Evolutionary conservation across 2,888 invertebrate genomes (phyloP).

Genomic region (Sarcophaga subvicina): DNA sequence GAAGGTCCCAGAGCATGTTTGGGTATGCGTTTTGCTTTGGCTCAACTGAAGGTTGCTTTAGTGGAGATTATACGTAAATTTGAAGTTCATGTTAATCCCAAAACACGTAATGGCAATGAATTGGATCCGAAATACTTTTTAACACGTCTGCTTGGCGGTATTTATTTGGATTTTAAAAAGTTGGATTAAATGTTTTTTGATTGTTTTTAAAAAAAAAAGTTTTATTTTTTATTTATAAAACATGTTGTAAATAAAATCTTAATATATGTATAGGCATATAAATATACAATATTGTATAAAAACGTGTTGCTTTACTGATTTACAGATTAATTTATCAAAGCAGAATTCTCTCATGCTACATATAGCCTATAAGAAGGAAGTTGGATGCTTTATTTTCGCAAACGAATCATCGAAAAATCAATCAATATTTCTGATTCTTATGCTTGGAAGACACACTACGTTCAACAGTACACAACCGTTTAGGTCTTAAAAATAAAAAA

Average conservation of each 20-base stretch:
- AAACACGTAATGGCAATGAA: slow-evolving; percentile 76
- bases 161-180: slow-evolving; percentile 76
- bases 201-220: not conserved
- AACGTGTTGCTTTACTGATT: too few species aligned
- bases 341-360: too few species aligned
- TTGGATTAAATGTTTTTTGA: not conserved
- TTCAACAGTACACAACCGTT: too few species aligned
- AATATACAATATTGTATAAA: too few species aligned
- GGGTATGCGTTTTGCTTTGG: slow-evolving; percentile 80
- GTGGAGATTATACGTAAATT: slow-evolving; percentile 78
- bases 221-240: not conserved
- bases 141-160: slow-evolving; percentile 73
- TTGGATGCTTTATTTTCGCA: too few species aligned
- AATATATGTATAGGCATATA: too few species aligned
- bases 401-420: too few species aligned
- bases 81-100: slow-evolving; percentile 76
- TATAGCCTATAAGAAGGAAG: too few species aligned
- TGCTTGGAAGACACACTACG: too few species aligned
- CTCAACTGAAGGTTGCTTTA: slow-evolving; percentile 78
- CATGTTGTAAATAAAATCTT: not conserved
- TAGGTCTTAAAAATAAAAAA: too few species aligned
- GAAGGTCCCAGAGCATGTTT: slow-evolving; percentile 80
- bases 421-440: too few species aligned
- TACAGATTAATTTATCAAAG: too few species aligned
- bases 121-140: slow-evolving; percentile 74